Conservation (phyloP, 92 coral and sea anemone genomes). For the Bergia puertoricense region DNA sequence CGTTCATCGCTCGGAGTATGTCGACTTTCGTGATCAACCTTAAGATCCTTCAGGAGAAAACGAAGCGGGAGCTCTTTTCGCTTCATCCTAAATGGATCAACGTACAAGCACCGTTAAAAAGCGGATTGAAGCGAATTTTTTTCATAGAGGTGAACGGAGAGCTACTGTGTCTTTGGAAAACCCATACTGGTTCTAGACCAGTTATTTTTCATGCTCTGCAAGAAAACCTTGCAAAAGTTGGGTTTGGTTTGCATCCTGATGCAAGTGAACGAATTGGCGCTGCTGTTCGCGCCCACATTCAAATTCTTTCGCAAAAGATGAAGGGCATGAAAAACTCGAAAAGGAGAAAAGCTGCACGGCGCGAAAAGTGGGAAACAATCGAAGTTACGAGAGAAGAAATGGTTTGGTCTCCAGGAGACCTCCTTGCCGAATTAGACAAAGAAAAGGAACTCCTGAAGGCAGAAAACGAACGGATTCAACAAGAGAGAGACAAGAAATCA, state of each 20-base stretch:
- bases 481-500: slow-evolving; percentile 2
- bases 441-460: background rate
- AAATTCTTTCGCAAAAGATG: too few relatives aligned
- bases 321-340: too few relatives aligned
- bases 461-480: slow-evolving; percentile 1
- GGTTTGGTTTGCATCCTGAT: background rate
- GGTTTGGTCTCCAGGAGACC: slow-evolving; percentile 7
- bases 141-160: background rate
- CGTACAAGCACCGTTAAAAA: background rate
- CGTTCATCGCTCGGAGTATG: too few relatives aligned
- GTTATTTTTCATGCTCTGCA: background rate
- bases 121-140: background rate
- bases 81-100: background rate
- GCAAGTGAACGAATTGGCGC: background rate
- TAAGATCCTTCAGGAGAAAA: background rate
- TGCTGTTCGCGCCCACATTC: too few relatives aligned
- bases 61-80: slow-evolving; percentile 1
- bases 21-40: background rate
- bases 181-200: background rate
- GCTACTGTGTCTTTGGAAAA: background rate
- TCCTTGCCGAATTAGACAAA: slow-evolving; percentile 1
- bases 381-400: background rate
- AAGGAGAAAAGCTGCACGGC: too few relatives aligned
- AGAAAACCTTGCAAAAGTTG: background rate
- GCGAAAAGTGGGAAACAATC: too few relatives aligned